A percentile compares a stretch with the other conserved stretches of the same genome.
Conservation (phyloP, 2,113 vertebrate genomes). For the Catharus minimus region DNA sequence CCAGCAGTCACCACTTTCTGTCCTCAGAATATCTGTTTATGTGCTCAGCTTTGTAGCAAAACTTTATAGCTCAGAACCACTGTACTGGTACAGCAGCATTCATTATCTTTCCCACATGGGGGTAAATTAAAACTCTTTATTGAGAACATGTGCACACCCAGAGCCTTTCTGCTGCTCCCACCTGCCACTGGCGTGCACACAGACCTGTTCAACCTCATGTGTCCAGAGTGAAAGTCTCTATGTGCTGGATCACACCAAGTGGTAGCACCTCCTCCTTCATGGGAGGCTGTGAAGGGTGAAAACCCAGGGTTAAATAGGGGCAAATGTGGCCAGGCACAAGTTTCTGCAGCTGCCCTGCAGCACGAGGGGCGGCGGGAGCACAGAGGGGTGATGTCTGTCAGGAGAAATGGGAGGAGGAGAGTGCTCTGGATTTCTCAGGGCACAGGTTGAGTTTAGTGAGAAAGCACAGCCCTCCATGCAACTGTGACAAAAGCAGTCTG, state of each 20-base stretch:
- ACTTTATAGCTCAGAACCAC: neutral
- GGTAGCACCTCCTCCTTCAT: neutral
- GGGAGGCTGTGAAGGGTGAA: neutral
- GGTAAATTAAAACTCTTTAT: neutral
- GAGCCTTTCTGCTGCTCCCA: neutral
- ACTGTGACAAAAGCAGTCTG: neutral
- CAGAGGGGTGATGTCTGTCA: neutral
- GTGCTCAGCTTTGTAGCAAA: neutral
- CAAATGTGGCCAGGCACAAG: neutral
- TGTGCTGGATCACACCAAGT: neutral
- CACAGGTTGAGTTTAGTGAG: neutral
- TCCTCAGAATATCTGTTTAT: neutral
- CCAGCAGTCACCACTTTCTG: neutral
- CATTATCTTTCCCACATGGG: fast-evolving
- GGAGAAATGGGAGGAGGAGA: neutral
- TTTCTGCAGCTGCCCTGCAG: neutral
- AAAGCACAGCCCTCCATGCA: neutral
- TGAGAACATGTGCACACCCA: neutral
- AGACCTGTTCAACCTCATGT: neutral
- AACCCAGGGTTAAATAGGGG: neutral
- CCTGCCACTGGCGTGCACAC: neutral
- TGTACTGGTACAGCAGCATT: neutral
- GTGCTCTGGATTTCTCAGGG: neutral
- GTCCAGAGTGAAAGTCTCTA: neutral
- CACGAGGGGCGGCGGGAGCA: neutral